Conservation (phyloP, 2,797 vertebrate species). For the Champsocephalus gunnari region DNA sequence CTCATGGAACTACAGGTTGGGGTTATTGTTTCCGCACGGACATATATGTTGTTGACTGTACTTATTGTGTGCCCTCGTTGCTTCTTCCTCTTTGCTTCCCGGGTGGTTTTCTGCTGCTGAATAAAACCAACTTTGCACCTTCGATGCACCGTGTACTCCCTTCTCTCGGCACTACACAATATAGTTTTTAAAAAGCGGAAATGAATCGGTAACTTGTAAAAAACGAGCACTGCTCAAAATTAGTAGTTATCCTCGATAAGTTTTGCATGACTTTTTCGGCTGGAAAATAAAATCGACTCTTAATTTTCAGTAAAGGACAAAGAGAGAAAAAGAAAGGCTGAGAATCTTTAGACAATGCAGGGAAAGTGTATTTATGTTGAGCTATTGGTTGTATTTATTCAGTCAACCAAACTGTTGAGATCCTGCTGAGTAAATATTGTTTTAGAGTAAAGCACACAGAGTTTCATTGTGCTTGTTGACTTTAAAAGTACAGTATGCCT, state of each 20-base stretch:
- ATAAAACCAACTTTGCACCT: too few relatives aligned
- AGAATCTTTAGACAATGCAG: slow-evolving; percentile 4
- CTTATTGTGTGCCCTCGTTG: too few relatives aligned
- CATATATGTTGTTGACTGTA: too few relatives aligned
- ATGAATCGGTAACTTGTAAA: neutral
- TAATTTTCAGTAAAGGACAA: neutral
- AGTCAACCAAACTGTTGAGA: neutral
- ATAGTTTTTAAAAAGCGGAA: too few relatives aligned
- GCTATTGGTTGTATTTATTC: slow-evolving; percentile 14
- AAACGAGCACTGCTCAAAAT: neutral
- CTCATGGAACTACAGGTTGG: too few relatives aligned
- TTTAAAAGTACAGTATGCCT: slow-evolving; percentile 13
- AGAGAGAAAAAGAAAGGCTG: neutral
- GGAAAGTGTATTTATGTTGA: slow-evolving; percentile 18
- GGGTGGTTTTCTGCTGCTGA: too few relatives aligned
- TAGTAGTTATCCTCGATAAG: neutral
- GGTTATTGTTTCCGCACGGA: too few relatives aligned
- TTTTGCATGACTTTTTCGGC: slow-evolving; percentile 2
- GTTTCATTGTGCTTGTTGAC: neutral
- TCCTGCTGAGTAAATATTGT: slow-evolving; percentile 4
- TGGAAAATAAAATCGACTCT: neutral
- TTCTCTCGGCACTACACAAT: too few relatives aligned
- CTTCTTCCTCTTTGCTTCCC: too few relatives aligned
- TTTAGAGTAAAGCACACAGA: slow-evolving; percentile 12
- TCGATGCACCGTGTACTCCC: too few relatives aligned